phyloP scores from a whole-genome alignment of 2,797 vertebrate genomes.

The Lutjanus campechanus region DNA sequence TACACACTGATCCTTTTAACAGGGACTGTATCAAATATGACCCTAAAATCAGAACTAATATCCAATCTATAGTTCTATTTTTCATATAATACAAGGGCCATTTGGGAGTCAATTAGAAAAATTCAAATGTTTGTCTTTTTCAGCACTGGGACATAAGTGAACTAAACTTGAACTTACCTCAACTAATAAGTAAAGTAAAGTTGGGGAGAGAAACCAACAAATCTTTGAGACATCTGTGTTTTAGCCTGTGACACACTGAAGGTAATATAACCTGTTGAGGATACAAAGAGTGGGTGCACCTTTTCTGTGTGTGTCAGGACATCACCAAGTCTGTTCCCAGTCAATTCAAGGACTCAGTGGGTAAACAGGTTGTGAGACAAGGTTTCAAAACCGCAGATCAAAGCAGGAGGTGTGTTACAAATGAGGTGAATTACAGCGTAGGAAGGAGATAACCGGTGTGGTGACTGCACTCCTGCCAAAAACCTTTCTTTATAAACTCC shows the following conservation, averaged over 20 bases:
- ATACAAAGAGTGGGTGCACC: conserved; percentile 48
- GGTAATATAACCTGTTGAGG: conserved; percentile 44
- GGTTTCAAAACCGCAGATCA: conserved; percentile 64
- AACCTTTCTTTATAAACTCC: conserved; percentile 54
- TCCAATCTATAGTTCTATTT: not conserved
- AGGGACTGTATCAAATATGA: not conserved
- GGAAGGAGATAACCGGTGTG: conserved; percentile 69
- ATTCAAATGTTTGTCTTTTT: not conserved
- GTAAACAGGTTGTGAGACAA: conserved; percentile 64
- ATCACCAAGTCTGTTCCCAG: conserved; percentile 50
- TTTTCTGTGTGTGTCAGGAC: conserved; percentile 51
- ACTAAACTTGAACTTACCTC: not conserved
- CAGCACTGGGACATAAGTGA: not conserved
- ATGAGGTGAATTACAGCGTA: conserved; percentile 65
- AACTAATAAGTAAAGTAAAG: not conserved
- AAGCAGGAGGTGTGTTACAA: conserved; percentile 68
- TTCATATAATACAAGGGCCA: not conserved
- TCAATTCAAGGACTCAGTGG: conserved; percentile 19
- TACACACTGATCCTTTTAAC: not conserved
- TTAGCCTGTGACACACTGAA: conserved; percentile 5
- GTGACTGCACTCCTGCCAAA: conserved; percentile 64
- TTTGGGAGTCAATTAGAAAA: not conserved
- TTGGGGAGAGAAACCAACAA: not conserved
- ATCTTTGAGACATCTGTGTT: not conserved
- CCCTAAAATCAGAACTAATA: not conserved